Evolutionary conservation across 2,797 vertebrate species (phyloP), one percentile per base, ranked within the genome.

Genomic region (Artibeus lituratus): DNA sequence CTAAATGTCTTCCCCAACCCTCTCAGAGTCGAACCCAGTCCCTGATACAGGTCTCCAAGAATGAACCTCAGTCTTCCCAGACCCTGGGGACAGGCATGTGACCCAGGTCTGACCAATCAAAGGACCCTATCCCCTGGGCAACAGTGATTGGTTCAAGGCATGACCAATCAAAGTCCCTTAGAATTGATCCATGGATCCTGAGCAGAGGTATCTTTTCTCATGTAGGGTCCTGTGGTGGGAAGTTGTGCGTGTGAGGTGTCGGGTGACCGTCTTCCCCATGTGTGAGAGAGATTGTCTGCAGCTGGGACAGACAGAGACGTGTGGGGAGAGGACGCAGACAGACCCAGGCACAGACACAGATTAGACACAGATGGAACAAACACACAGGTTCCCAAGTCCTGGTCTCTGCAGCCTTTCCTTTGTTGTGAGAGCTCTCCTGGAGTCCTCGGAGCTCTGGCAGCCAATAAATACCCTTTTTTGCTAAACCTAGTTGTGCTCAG

Each of bases 301-400:
- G 2, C 35, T 29, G 29, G 32, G 57, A 37, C 15, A 5, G 49
- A 19, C 42, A 19, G 49, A n/a, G 14, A 22, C 1, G 87, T 8
- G 51, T 3, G 37, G n/a, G 77, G 12, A 12, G 37, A 35, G 72
- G 44, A 57, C 37, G 47, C 73, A 32, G 76, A 24, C 9, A 47
- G 81, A 18, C 3, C 8, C 1, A 15, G 73, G 21, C 0, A 0
- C 21, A 39, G 65, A 10, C 0, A 1, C 0, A 32, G 67, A 73
- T 4, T 32, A 47, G 26, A 47, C 9, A 10, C 9, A 49, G 42
- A 47, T 44, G 11, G 32, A 16, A 3, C 21, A 24, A 24, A 21
- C 42, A 1, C 10, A 47, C 7, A 0, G 21, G 15, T 47, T 22
- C 26, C 4, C 0, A 70, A 32, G 15, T 16, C 35, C 10, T 9